Evolutionary conservation across 2,113 vertebrate species (phyloP).

Genomic region (Ptilorrhoa leucosticta): DNA sequence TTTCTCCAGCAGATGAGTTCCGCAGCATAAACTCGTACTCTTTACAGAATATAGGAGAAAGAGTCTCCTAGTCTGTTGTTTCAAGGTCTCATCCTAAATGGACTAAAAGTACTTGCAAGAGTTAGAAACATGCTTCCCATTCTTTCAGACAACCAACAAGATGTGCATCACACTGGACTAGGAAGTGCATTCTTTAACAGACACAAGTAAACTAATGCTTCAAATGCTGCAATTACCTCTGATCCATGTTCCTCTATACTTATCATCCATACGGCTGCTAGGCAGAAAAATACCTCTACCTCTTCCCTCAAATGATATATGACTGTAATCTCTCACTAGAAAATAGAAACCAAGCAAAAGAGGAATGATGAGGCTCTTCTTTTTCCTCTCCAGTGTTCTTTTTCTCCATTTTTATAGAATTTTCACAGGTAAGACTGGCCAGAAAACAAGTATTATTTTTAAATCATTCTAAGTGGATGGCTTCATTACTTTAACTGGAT

Average conservation of each 20-base stretch:
- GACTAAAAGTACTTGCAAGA: not conserved
- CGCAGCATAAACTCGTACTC: not conserved
- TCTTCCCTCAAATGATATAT: not conserved
- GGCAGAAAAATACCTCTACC: not conserved
- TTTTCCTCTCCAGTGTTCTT: not conserved
- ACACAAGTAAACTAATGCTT: not conserved
- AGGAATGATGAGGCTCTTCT: not conserved
- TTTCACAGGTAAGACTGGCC: not conserved
- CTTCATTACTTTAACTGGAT: not conserved
- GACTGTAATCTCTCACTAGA: not conserved
- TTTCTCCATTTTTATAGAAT: not conserved
- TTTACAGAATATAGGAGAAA: not conserved
- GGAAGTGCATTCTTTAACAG: not conserved
- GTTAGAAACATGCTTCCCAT: not conserved
- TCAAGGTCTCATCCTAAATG: not conserved
- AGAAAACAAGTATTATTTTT: not conserved
- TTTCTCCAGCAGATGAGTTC: not conserved
- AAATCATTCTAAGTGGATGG: not conserved
- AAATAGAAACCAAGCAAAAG: not conserved
- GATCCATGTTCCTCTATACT: not conserved
- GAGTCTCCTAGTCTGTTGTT: not conserved
- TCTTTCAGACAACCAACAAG: not conserved
- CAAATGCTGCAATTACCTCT: not conserved
- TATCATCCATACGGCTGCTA: not conserved
- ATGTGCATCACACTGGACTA: accelerated